These are phyloP conservation scores for Temnothorax curvispinosus DNA, from an alignment of 1,140 invertebrate genomes.

Conservation along the genomic window DNA sequence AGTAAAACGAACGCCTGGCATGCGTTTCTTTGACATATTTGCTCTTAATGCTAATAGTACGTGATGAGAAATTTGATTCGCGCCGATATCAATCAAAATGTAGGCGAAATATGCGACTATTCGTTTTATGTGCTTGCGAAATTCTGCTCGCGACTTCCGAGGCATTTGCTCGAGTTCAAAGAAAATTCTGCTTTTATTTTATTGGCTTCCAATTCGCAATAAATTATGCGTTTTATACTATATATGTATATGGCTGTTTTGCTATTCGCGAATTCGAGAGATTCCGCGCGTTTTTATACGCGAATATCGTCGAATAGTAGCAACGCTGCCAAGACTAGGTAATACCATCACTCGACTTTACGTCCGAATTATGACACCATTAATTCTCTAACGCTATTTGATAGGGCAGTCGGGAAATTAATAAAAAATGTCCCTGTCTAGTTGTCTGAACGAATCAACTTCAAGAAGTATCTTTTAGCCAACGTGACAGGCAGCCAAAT, in stretches of 20 bases:
- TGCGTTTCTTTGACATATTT: constrained; percentile 23
- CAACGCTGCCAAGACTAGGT: constrained; percentile 43
- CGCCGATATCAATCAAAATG: neutral
- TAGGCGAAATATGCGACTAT: neutral
- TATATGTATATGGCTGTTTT: constrained; percentile 13
- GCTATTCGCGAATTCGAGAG: constrained; percentile 7
- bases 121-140: neutral
- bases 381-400: constrained; percentile 34
- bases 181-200: constrained; percentile 22
- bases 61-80: constrained; percentile 21
- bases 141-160: neutral
- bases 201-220: constrained; percentile 7
- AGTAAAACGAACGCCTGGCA: constrained; percentile 2
- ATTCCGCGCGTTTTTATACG: constrained; percentile 23
- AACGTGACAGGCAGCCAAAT: no score
- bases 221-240: constrained; percentile 19
- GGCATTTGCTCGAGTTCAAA: neutral
- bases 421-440: constrained; percentile 12
- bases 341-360: constrained; percentile 45
- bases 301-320: constrained; percentile 14
- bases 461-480: neutral
- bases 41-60: constrained; percentile 24
- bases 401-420: neutral
- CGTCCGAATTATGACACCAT: constrained; percentile 35
- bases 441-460: constrained; percentile 2